Percentiles rank a stretch among this genome's conserved stretches.
Conservation (phyloP, 2,797 vertebrate species). For the Allobates femoralis region DNA sequence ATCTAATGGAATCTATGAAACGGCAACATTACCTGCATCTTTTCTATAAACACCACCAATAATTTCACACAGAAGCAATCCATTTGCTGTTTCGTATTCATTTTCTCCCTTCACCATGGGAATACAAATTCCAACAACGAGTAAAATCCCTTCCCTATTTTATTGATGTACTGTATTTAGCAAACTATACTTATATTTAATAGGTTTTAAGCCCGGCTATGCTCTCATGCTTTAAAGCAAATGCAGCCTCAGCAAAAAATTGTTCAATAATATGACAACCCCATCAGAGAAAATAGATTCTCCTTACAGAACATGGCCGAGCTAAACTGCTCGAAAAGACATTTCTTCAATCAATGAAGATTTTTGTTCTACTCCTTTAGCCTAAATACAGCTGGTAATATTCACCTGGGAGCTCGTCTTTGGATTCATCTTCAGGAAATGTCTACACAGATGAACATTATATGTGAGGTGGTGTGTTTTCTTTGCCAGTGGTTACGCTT, state of each 20-base stretch:
- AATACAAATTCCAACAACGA: not conserved
- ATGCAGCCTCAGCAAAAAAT: not conserved
- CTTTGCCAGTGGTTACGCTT: constrained; percentile 65
- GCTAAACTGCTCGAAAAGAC: constrained; percentile 66
- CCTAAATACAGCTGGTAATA: constrained; percentile 71
- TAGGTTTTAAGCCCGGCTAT: not conserved
- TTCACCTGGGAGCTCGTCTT: constrained; percentile 68
- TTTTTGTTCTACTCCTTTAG: constrained; percentile 65
- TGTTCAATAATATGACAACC: not conserved
- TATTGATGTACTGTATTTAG: not conserved
- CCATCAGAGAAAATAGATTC: constrained; percentile 18
- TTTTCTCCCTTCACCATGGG: not conserved
- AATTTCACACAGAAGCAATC: not conserved
- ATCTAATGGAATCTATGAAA: not conserved
- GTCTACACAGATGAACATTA: constrained; percentile 66
- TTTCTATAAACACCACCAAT: not conserved
- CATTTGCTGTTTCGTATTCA: not conserved
- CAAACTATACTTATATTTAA: constrained; percentile 18
- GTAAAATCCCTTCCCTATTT: not conserved
- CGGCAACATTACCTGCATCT: not conserved
- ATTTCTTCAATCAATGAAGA: constrained; percentile 45
- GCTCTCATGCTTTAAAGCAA: constrained; percentile 9
- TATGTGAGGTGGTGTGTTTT: constrained; percentile 66
- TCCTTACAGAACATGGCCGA: constrained; percentile 64
- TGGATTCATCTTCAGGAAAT: constrained; percentile 70